Evolutionary conservation across 2,797 vertebrate genomes (phyloP), one percentile per base, ranked within the genome.

Genomic region (Chaetophractus vellerosus): DNA sequence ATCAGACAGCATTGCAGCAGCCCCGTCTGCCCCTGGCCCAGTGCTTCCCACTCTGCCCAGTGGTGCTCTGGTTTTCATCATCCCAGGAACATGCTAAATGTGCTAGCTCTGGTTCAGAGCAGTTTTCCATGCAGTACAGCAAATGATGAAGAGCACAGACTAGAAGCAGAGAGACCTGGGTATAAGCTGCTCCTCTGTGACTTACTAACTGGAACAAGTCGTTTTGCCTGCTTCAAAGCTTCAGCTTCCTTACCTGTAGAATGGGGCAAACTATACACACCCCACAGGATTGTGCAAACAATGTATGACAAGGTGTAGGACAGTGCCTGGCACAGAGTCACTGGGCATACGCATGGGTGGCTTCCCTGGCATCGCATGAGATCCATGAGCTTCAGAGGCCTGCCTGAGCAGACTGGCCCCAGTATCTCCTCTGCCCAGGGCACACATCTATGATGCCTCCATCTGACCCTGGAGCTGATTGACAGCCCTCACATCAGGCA

Each of bases 191-290:
- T 36, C 16, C 52, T 36, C 28, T 0, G 10, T 31, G 1, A 19
- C 50, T 36, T 24, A 9, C 31, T 10, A 2, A 11, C 87, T 24
- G 45, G 15, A 26, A 14, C 41, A 23, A 3, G 15, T 68, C 1
- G 0, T n/a, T n/a, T 28, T 55, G 21, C 26, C 9, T 2, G 19
- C 18, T 23, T 31, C 52, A 12, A 18, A 18, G 82, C 59, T 23
- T 69, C 66, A 1, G 66, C 66, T 23, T 38, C 26, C 72, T 75
- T 45, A 48, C 6, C 72, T 31, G 28, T 9, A 12, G 33, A 31
- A 19, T 0, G 1, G 38, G 15, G 33, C 36, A 64, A 19, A 8
- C 19, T 14, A 23, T 0, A 0, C 36, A 12, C 3, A 3, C 15
- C 36, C 45, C 52, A 1, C 4, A 2, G 69, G 82, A 21, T 55